These are phyloP conservation scores for Drosophila demipolita DNA, from an alignment of 2,888 invertebrate genomes.

Conservation along the genomic window DNA sequence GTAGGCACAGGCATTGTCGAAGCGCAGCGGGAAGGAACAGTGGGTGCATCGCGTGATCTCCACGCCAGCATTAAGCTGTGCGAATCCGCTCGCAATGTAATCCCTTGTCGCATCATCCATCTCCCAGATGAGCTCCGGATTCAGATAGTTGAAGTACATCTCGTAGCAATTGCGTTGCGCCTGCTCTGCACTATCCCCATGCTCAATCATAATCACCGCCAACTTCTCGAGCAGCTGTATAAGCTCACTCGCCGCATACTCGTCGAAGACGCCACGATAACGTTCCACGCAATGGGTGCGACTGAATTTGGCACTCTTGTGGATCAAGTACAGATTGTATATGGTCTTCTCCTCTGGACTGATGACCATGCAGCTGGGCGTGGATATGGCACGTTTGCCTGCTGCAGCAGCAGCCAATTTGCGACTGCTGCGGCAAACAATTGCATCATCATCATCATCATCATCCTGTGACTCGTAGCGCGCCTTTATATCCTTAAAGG, in stretches of 20 bases:
- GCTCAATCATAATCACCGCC: slow-evolving; percentile 82
- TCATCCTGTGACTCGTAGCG: slow-evolving; percentile 76
- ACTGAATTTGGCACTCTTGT: slow-evolving; percentile 84
- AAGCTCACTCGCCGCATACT: slow-evolving; percentile 83
- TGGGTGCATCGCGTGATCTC: slow-evolving; percentile 82
- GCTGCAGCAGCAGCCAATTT: slow-evolving; percentile 19
- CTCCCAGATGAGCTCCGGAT: slow-evolving; percentile 85
- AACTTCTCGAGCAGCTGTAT: slow-evolving; percentile 82
- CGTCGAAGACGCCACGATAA: slow-evolving; percentile 84
- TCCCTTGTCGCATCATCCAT: slow-evolving; percentile 84
- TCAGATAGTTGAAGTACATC: slow-evolving; percentile 85
- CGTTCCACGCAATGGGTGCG: slow-evolving; percentile 84
- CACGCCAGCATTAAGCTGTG: slow-evolving; percentile 75
- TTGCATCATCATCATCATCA: slow-evolving; percentile 75
- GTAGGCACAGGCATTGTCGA: slow-evolving; percentile 82
- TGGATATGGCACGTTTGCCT: slow-evolving; percentile 22
- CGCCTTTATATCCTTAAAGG: slow-evolving; percentile 83
- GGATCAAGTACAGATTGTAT: slow-evolving; percentile 84
- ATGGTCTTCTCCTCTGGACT: slow-evolving; percentile 85
- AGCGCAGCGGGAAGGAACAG: slow-evolving; percentile 84
- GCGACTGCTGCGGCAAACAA: slow-evolving; percentile 75
- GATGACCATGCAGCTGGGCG: slow-evolving; percentile 61
- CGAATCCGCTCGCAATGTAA: slow-evolving; percentile 83
- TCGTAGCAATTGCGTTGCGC: slow-evolving; percentile 83
- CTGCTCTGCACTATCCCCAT: slow-evolving; percentile 81